A percentile compares a stretch with the other conserved stretches of the same genome.
Evolutionary conservation across 2,888 invertebrate genomes (phyloP).

Genomic region (Timema podura): DNA sequence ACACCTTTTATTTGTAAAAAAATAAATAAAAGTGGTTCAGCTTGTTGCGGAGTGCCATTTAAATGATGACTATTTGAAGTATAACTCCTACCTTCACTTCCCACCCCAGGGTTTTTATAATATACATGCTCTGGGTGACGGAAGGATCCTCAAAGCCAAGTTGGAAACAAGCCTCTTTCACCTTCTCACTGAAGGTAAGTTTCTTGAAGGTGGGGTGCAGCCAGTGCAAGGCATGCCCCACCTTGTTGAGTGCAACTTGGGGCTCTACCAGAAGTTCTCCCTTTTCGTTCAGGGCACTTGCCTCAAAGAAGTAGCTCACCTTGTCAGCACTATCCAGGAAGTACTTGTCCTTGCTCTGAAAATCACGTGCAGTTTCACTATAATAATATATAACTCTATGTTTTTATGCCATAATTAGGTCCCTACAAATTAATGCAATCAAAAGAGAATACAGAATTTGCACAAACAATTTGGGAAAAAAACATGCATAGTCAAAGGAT

Average conservation of each 20-base stretch:
- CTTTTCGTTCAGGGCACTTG: conserved; percentile 67
- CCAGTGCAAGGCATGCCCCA: conserved; percentile 86
- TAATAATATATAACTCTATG: too few relatives aligned
- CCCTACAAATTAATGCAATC: too few relatives aligned
- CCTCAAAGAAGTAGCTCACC: conserved; percentile 88
- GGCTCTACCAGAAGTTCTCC: conserved; percentile 70
- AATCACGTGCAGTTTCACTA: conserved; percentile 32
- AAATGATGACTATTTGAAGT: too few relatives aligned
- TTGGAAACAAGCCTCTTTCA: conserved; percentile 70
- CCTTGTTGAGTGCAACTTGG: conserved; percentile 67
- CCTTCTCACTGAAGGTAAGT: conserved; percentile 77
- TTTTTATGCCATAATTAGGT: too few relatives aligned
- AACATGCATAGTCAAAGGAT: too few relatives aligned
- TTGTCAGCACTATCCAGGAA: conserved; percentile 91
- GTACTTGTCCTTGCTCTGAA: conserved; percentile 65
- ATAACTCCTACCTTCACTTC: conserved; percentile 69
- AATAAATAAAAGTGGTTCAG: too few relatives aligned
- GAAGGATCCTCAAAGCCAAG: conserved; percentile 75
- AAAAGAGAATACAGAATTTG: too few relatives aligned
- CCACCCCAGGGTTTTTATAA: conserved; percentile 93
- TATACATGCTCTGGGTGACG: conserved; percentile 95
- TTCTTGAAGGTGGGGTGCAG: conserved; percentile 75
- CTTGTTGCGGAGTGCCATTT: too few relatives aligned
- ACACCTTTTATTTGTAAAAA: too few relatives aligned
- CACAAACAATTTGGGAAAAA: too few relatives aligned